A percentile compares a stretch with the other conserved stretches of the same genome.
Evolutionary conservation across 2,888 invertebrate genomes (phyloP).

Genomic region (Merodon equestris): DNA sequence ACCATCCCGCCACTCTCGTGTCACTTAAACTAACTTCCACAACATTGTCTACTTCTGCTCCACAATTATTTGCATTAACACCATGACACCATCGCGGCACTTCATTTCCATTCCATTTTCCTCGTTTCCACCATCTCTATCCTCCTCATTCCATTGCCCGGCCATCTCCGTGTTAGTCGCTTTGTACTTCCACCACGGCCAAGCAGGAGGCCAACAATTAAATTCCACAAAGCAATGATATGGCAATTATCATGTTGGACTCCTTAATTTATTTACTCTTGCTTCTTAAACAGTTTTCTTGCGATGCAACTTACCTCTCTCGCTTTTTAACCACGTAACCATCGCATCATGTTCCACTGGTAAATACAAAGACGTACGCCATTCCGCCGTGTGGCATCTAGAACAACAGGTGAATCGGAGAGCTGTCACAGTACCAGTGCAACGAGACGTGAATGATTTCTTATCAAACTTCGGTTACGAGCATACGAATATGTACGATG

Average conservation of each 20-base stretch:
- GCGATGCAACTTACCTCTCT: neutral
- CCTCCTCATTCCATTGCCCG: too few relatives aligned
- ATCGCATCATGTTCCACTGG: slow-evolving; percentile 33
- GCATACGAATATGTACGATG: slow-evolving; percentile 10
- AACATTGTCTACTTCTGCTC: too few relatives aligned
- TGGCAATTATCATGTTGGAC: slow-evolving; percentile 65
- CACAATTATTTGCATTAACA: slow-evolving; percentile 60
- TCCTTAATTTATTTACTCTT: slow-evolving; percentile 57
- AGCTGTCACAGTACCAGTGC: slow-evolving; percentile 68
- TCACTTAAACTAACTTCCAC: neutral
- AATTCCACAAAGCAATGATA: slow-evolving; percentile 64
- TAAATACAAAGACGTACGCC: slow-evolving; percentile 56
- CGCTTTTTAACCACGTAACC: neutral
- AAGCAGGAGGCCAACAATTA: slow-evolving; percentile 60
- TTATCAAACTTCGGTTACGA: slow-evolving; percentile 43
- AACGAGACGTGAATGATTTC: slow-evolving; percentile 70
- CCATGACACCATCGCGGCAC: slow-evolving; percentile 34
- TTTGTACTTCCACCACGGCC: slow-evolving; percentile 34
- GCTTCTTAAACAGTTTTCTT: too few relatives aligned
- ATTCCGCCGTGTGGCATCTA: slow-evolving; percentile 42
- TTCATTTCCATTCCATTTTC: slow-evolving; percentile 20
- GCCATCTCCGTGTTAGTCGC: slow-evolving; percentile 13
- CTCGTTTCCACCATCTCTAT: slow-evolving; percentile 33
- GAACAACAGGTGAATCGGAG: slow-evolving; percentile 65
- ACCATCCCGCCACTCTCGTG: slow-evolving; percentile 53